Evolutionary conservation across 2,113 vertebrate species (phyloP).

Genomic region (Crotophaga sulcirostris): DNA sequence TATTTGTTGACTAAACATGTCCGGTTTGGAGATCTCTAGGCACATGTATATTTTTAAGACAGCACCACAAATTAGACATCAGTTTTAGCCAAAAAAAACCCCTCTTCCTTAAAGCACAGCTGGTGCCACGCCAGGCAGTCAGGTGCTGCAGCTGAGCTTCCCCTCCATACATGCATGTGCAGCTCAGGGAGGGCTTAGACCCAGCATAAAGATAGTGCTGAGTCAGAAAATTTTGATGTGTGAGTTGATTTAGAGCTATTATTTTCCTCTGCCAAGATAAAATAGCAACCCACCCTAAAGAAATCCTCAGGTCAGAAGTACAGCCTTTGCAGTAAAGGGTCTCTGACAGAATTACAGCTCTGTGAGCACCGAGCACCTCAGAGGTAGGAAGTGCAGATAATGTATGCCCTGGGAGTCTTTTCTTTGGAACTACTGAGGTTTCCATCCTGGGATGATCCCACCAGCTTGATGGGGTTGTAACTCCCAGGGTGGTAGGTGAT

Average conservation of each 20-base stretch:
- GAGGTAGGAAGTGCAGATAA: neutral
- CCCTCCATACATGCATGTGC: neutral
- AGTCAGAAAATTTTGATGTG: neutral
- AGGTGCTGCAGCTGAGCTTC: neutral
- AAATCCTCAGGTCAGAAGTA: neutral
- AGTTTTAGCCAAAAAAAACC: neutral
- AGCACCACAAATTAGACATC: neutral
- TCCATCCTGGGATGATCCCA: neutral
- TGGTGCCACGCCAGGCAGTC: accelerated
- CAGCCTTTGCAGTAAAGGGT: too few relatives aligned
- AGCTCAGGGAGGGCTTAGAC: neutral
- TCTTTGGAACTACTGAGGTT: neutral
- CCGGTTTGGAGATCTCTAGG: neutral
- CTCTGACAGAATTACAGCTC: neutral
- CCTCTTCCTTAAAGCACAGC: accelerated
- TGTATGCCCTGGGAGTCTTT: neutral
- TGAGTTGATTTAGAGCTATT: neutral
- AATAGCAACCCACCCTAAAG: neutral
- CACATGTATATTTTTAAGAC: neutral
- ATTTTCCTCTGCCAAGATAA: neutral
- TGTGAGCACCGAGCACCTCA: neutral
- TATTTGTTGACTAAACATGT: neutral
- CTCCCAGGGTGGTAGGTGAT: neutral
- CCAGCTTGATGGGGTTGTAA: neutral
- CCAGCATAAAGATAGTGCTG: neutral